Evolutionary conservation across 2,888 invertebrate genomes (phyloP).

Genomic region (Drosophila quinaria): DNA sequence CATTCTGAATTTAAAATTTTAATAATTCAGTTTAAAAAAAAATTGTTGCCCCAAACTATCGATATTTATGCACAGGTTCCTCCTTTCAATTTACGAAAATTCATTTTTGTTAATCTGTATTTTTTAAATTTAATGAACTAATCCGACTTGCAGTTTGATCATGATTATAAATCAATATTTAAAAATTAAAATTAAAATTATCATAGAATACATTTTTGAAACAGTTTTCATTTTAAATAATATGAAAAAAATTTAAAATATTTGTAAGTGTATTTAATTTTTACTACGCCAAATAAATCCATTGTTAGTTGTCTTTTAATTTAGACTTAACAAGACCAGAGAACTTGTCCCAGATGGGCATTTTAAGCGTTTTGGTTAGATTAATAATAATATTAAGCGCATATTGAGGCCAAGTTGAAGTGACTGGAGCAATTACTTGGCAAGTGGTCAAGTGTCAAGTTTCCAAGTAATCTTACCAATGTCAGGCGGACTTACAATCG

Average conservation of each 20-base stretch:
- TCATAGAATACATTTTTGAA: no score
- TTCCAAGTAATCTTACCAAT: conserved; percentile 48
- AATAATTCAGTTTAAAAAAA: no score
- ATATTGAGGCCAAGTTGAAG: conserved; percentile 18
- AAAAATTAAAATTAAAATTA: no score
- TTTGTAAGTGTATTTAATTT: not conserved
- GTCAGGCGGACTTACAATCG: conserved; percentile 27
- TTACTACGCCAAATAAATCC: not conserved
- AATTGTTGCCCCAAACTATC: no score
- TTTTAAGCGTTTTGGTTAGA: not conserved
- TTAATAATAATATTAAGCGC: conserved; percentile 18
- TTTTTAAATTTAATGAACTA: no score
- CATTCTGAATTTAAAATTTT: no score
- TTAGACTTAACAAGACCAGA: not conserved
- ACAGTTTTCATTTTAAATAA: no score
- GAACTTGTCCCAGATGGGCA: not conserved
- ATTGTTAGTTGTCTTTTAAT: not conserved
- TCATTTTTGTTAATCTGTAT: no score
- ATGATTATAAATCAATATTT: no score
- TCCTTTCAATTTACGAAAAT: not conserved
- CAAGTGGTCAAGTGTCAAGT: conserved; percentile 29
- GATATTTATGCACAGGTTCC: no score
- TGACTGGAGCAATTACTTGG: conserved; percentile 5
- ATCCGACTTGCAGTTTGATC: no score
- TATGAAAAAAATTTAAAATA: no score